Percentiles rank a stretch among this genome's conserved stretches.
These are phyloP conservation scores for Maccullochella peelii DNA, from an alignment of 2,113 vertebrate species.

Conservation along the genomic window DNA sequence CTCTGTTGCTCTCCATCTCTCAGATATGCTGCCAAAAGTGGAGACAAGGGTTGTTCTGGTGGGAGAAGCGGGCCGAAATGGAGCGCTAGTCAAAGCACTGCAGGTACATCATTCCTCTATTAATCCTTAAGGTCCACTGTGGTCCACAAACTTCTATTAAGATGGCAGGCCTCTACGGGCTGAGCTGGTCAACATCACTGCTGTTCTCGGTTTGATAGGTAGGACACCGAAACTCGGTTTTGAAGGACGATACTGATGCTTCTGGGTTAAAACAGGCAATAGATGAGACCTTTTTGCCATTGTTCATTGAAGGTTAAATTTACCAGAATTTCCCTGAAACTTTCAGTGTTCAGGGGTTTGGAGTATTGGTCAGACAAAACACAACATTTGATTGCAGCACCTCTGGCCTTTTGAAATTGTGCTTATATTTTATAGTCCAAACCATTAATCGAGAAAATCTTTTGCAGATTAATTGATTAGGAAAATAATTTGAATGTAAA, in stretches of 20 bases:
- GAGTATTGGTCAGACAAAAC: too few relatives aligned
- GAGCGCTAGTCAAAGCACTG: constrained; percentile 89
- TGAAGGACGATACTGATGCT: constrained; percentile 1
- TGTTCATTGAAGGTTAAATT: background rate
- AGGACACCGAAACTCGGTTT: background rate
- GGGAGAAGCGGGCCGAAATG: constrained; percentile 86
- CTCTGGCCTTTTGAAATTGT: too few relatives aligned
- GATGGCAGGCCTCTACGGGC: background rate
- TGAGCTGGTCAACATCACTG: background rate
- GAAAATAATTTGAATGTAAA: too few relatives aligned
- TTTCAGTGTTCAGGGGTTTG: background rate
- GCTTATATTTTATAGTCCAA: too few relatives aligned
- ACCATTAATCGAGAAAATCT: too few relatives aligned
- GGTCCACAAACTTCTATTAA: constrained; percentile 5
- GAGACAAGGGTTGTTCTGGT: constrained; percentile 93
- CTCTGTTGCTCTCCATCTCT: constrained; percentile 48
- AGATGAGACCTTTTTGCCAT: background rate
- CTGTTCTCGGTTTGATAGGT: background rate
- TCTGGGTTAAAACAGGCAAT: background rate
- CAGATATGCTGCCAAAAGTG: constrained; percentile 92
- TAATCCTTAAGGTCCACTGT: background rate
- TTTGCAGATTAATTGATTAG: too few relatives aligned
- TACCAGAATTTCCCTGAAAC: background rate
- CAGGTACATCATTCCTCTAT: constrained; percentile 85
- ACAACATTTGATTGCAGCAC: too few relatives aligned